These are phyloP conservation scores for Nicator chloris DNA, from an alignment of 2,113 vertebrate species.

Conservation along the genomic window DNA sequence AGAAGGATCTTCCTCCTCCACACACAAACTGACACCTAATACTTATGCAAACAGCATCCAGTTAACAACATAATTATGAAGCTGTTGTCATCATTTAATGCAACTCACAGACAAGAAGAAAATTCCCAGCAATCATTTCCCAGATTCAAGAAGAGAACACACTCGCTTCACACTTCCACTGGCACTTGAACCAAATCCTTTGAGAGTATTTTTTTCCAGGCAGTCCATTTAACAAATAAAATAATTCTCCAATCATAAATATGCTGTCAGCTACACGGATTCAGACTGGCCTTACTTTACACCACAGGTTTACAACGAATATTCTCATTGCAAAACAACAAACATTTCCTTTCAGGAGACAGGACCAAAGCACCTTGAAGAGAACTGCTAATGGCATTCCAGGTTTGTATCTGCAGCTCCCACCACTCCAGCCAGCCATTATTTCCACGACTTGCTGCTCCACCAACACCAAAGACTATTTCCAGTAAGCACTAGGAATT, in stretches of 20 bases:
- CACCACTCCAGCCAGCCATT: neutral
- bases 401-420: neutral
- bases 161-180: neutral
- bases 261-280: neutral
- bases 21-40: neutral
- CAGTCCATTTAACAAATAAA: neutral
- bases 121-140: neutral
- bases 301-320: neutral
- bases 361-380: neutral
- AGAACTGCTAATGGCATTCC: neutral
- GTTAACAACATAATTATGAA: neutral
- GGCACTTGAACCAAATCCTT: neutral
- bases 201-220: neutral
- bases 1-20: neutral
- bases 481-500: fast-evolving
- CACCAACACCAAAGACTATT: neutral
- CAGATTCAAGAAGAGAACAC: neutral
- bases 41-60: neutral
- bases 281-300: neutral
- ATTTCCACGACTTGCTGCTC: neutral
- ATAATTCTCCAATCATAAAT: neutral
- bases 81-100: neutral
- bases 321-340: neutral
- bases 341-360: neutral
- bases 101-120: neutral